phyloP scores from a whole-genome alignment of 1,140 invertebrate genomes.

The Oryctes rhinoceros region DNA sequence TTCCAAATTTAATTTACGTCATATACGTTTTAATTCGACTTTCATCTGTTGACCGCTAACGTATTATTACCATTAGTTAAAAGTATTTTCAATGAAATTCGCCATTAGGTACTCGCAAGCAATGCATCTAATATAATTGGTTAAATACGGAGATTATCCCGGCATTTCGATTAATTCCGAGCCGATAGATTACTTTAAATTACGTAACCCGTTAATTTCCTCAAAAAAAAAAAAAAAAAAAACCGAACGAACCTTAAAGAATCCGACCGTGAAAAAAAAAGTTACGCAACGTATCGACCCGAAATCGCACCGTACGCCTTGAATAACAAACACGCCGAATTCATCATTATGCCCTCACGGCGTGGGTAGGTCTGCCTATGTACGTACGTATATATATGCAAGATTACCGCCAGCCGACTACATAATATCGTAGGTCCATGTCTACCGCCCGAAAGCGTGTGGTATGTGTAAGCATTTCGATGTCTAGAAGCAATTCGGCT shows the following conservation, averaged over 20 bases:
- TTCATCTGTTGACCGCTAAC: too few relatives aligned
- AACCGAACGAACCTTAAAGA: neutral
- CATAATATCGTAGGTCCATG: neutral
- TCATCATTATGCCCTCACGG: conserved; percentile 9
- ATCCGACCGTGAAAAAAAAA: neutral
- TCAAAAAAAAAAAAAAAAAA: conserved; percentile 4
- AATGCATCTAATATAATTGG: too few relatives aligned
- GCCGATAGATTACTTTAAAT: neutral
- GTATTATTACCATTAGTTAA: too few relatives aligned
- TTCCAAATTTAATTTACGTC: too few relatives aligned
- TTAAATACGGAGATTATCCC: too few relatives aligned
- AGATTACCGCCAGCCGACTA: conserved; percentile 2
- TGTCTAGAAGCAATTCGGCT: neutral
- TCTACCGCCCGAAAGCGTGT: neutral
- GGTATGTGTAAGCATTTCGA: neutral
- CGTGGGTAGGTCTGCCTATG: neutral
- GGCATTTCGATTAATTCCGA: too few relatives aligned
- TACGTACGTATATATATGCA: too few relatives aligned
- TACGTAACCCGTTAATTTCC: neutral
- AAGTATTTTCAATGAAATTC: too few relatives aligned
- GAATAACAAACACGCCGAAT: conserved; percentile 17
- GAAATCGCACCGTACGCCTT: neutral
- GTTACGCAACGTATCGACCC: conserved; percentile 1
- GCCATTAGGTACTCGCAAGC: too few relatives aligned
- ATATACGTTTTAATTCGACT: too few relatives aligned